Percentiles rank a stretch among this genome's conserved stretches.
phyloP scores from a whole-genome alignment of 2,113 vertebrate genomes.

The Nettapus auritus region DNA sequence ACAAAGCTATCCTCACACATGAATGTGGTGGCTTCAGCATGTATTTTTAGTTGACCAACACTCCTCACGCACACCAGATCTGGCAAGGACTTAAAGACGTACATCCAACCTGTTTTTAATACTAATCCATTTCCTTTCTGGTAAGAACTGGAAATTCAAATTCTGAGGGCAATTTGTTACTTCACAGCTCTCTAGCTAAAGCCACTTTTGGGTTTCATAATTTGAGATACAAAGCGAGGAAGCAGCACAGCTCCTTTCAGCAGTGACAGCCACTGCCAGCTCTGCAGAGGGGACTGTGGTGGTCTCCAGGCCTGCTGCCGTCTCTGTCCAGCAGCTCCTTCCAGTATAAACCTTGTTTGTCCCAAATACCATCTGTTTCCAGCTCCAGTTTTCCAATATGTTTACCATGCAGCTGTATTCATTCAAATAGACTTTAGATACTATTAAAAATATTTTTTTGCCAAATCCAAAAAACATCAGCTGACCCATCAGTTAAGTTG shows the following conservation, averaged over 20 bases:
- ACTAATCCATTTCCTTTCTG: neutral
- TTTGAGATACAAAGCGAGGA: neutral
- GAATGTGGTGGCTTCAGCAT: fast-evolving
- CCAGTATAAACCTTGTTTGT: neutral
- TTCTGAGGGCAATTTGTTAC: neutral
- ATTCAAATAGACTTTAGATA: neutral
- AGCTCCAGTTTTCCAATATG: neutral
- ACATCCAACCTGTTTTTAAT: neutral
- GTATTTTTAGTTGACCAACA: neutral
- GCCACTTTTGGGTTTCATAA: neutral
- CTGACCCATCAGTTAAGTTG: neutral
- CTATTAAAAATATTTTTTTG: neutral
- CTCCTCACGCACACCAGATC: neutral
- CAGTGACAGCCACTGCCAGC: neutral
- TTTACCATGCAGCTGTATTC: neutral
- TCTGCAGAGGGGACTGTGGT: neutral
- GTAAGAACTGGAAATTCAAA: neutral
- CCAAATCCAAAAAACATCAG: neutral
- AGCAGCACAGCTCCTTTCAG: neutral
- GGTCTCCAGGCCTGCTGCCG: neutral
- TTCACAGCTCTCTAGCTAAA: neutral
- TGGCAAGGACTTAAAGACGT: neutral
- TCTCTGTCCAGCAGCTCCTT: neutral
- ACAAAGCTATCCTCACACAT: neutral
- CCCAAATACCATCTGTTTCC: neutral